phyloP scores from a whole-genome alignment of 2,888 invertebrate genomes.

The Drosophila pseudotalamancana region DNA sequence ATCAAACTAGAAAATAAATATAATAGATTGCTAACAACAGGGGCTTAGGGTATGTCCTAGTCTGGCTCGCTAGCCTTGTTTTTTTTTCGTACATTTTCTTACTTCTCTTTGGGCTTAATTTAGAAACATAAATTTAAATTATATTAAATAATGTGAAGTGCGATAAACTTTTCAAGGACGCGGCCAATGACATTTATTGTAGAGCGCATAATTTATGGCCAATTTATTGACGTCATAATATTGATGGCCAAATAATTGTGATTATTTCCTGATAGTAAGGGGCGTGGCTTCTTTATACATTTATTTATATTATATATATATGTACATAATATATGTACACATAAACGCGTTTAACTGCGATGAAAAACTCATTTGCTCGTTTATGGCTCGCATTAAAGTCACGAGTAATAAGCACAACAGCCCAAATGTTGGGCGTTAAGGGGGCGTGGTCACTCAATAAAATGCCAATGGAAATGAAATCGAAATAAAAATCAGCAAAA shows the following conservation, averaged over 20 bases:
- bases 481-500: constrained; percentile 78
- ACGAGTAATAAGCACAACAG: constrained; percentile 67
- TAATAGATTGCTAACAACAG: no score
- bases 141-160: constrained; percentile 64
- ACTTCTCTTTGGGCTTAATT: constrained; percentile 38
- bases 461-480: constrained; percentile 75
- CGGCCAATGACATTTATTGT: constrained; percentile 67
- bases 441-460: constrained; percentile 65
- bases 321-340: constrained; percentile 10
- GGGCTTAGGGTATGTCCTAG: no score
- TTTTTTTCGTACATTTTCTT: constrained; percentile 5
- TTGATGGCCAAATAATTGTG: constrained; percentile 76
- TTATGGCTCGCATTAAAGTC: constrained; percentile 69
- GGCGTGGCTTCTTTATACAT: neutral
- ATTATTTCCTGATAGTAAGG: constrained; percentile 41
- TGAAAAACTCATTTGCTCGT: constrained; percentile 67
- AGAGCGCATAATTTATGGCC: constrained; percentile 62
- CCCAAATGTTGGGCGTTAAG: constrained; percentile 49
- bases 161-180: constrained; percentile 57
- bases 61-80: no score
- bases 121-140: constrained; percentile 76
- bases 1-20: no score
- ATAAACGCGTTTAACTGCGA: constrained; percentile 53
- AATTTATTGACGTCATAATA: constrained; percentile 70
- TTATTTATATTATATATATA: neutral